Conservation (phyloP, 2,888 invertebrate species). For the Scaptomyza parva region DNA sequence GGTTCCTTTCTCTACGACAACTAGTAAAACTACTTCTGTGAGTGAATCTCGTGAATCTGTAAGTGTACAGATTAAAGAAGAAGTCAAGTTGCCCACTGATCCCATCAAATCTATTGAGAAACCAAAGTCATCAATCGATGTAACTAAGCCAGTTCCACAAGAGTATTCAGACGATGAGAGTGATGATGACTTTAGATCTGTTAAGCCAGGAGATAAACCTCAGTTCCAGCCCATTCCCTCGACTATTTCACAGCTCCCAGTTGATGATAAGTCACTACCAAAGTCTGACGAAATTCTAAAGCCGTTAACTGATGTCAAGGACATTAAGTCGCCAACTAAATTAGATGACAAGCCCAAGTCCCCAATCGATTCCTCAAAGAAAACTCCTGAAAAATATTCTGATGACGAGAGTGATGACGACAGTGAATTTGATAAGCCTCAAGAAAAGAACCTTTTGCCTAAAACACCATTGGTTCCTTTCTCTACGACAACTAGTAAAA, state of each 20-base stretch:
- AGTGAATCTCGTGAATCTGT: neutral
- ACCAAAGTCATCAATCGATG: neutral
- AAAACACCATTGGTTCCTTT: neutral
- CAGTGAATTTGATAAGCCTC: neutral
- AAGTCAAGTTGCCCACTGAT: neutral
- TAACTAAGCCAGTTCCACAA: neutral
- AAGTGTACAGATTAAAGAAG: neutral
- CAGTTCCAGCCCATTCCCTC: neutral
- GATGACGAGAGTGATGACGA: neutral
- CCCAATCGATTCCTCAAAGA: neutral
- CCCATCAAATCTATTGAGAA: neutral
- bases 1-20: neutral
- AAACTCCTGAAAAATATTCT: neutral
- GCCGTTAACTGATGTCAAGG: neutral
- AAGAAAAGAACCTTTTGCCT: neutral
- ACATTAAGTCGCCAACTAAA: neutral
- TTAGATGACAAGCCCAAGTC: neutral
- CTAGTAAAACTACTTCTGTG: neutral
- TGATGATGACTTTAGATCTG: neutral
- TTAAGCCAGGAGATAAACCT: neutral
- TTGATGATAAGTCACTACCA: neutral
- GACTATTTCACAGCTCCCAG: neutral
- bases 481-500: neutral
- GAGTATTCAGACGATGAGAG: neutral
- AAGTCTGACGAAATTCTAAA: slow-evolving; percentile 8